A percentile compares a stretch with the other conserved stretches of the same genome.
phyloP scores from a whole-genome alignment of 2,888 invertebrate species.

The Drosophila percnosoma region DNA sequence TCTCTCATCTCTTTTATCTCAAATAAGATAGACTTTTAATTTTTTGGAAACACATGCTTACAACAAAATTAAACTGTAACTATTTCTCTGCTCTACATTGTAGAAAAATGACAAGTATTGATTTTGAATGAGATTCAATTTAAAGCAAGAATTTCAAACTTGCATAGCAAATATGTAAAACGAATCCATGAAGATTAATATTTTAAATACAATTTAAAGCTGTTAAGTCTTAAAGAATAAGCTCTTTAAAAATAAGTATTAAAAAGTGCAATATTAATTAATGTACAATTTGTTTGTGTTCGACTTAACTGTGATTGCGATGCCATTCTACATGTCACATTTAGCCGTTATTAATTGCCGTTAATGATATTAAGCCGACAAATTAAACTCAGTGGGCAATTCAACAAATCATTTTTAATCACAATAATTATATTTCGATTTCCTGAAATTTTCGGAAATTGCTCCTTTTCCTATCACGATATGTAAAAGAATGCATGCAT shows the following conservation, averaged over 20 bases:
- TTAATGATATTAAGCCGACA: slow-evolving; percentile 6
- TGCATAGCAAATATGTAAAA: no score
- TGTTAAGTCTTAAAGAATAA: background rate
- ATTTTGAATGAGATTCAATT: background rate
- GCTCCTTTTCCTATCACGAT: background rate
- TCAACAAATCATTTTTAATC: slow-evolving; percentile 7
- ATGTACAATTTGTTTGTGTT: background rate
- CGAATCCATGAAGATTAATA: background rate
- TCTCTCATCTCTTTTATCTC: background rate
- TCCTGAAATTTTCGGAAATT: background rate
- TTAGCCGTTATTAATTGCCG: background rate
- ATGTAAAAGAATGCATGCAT: background rate
- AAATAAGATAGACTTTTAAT: background rate
- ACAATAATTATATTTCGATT: slow-evolving; percentile 4
- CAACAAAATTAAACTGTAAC: background rate
- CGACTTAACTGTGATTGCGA: background rate
- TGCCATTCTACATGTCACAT: background rate
- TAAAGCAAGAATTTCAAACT: background rate
- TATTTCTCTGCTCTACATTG: background rate
- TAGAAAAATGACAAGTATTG: background rate
- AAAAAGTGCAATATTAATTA: background rate
- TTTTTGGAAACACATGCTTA: background rate
- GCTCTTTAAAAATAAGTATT: background rate
- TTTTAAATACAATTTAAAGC: background rate
- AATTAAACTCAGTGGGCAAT: background rate